Evolutionary conservation across 2,113 vertebrate genomes (phyloP).

Genomic region (zebrafish (Danio rerio)): GRCz12tu NC_133187.1:20126001-20126500

Average conservation of each 20-base stretch:
- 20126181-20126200: slow-evolving; percentile 63
- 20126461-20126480: too few relatives aligned
- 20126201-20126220: too few relatives aligned
- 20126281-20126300: not conserved
- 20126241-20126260: not conserved
- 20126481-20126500: too few relatives aligned
- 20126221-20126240: not conserved
- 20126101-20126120: slow-evolving; percentile 88
- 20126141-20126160: slow-evolving; percentile 78
- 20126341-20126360: too few relatives aligned
- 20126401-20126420: too few relatives aligned
- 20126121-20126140: slow-evolving; percentile 85
- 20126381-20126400: too few relatives aligned
- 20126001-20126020: not conserved
- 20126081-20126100: slow-evolving; percentile 81
- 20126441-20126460: too few relatives aligned
- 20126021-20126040: slow-evolving; percentile 27
- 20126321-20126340: not conserved
- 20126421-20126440: too few relatives aligned
- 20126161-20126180: slow-evolving; percentile 60
- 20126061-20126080: slow-evolving; percentile 89
- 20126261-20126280: not conserved
- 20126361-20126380: too few relatives aligned
- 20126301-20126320: not conserved
- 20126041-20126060: slow-evolving; percentile 88